Percentiles rank a stretch among this genome's conserved stretches.
Evolutionary conservation across 2,888 invertebrate species (phyloP).

Genomic region (Drosophila anomalata): DNA sequence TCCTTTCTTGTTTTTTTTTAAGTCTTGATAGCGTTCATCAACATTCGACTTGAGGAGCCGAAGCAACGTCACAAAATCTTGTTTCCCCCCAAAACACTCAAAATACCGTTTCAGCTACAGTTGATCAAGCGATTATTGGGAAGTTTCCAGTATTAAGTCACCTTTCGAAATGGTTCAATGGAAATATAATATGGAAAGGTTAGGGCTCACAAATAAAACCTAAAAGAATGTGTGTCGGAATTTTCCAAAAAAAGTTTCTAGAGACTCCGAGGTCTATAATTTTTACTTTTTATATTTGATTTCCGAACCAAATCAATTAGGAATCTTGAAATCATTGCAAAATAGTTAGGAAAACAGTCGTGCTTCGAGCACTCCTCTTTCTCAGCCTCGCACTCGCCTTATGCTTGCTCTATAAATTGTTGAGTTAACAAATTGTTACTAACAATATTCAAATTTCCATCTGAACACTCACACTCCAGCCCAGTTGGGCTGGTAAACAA

Average conservation of each 20-base stretch:
- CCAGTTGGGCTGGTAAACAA: constrained; percentile 45
- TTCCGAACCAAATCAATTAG: constrained; percentile 19
- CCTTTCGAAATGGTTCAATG: constrained; percentile 13
- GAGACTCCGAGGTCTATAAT: not conserved
- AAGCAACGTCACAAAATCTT: constrained; percentile 31
- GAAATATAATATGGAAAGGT: constrained; percentile 2
- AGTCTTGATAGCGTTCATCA: constrained; percentile 34
- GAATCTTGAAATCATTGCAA: constrained; percentile 31
- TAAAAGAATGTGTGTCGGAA: not conserved
- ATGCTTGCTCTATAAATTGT: constrained; percentile 33
- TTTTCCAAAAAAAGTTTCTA: not conserved
- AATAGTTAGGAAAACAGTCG: constrained; percentile 40
- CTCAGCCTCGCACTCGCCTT: constrained; percentile 43
- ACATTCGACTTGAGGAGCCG: constrained; percentile 7
- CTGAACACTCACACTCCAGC: constrained; percentile 23
- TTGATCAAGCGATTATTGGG: constrained; percentile 35
- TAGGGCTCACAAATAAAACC: not conserved
- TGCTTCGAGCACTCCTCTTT: constrained; percentile 3
- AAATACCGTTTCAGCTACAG: constrained; percentile 41
- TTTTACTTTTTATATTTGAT: not conserved
- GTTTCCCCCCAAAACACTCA: constrained; percentile 13
- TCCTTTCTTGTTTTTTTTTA: too few relatives aligned
- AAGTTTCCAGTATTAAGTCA: constrained; percentile 20
- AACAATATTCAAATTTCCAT: constrained; percentile 65
- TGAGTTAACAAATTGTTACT: constrained; percentile 67